Evolutionary conservation across 2,888 invertebrate species (phyloP), one percentile per base, ranked within the genome.

Genomic region (Leptura quadrifasciata): DNA sequence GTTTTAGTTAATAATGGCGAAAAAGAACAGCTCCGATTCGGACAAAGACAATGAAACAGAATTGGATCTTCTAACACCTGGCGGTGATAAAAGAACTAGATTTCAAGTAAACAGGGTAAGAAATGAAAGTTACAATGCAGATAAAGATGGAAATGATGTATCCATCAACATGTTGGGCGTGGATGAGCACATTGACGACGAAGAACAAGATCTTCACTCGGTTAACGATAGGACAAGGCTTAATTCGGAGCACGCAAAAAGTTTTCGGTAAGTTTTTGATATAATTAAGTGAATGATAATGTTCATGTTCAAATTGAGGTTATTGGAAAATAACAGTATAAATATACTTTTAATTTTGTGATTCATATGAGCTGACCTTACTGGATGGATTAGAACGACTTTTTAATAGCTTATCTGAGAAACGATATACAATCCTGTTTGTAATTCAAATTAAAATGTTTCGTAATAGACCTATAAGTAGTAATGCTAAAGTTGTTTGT

Each of bases 191-290:
- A 77, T 79, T 20, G 81, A 81, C 60, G 85, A 86, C 64, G 84
- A 83, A 68, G 90, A 91, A n/a, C 90, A 91, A 86, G 90, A 82
- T 88, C 70, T 91, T 79, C 86, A 87, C 77, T 86, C 90, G 27
- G 86, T 90, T 81, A 91, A 90, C 4, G 91, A 90, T 77, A 85
- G 88, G 79, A 88, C 89, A 8, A 82, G 87, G 74, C 78, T 89
- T 57, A 88, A 89, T 84, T 86, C 88, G 8, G 89, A 91, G 89
- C 94, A 95, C 90, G 93, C 92, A 5, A 95, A 95, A 89, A 95
- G 95, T 89, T 95, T 95, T 89, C 92, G 94, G 94, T 94, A 86
- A 85, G 75, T 75, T 69, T 52, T 24, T 31, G 54, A 47, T 31
- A 5, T 61, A 4, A 31, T 24, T 31, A 31, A 8, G 5, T 8